phyloP scores from a whole-genome alignment of 1,140 invertebrate genomes.

The Bombus confusus region DNA sequence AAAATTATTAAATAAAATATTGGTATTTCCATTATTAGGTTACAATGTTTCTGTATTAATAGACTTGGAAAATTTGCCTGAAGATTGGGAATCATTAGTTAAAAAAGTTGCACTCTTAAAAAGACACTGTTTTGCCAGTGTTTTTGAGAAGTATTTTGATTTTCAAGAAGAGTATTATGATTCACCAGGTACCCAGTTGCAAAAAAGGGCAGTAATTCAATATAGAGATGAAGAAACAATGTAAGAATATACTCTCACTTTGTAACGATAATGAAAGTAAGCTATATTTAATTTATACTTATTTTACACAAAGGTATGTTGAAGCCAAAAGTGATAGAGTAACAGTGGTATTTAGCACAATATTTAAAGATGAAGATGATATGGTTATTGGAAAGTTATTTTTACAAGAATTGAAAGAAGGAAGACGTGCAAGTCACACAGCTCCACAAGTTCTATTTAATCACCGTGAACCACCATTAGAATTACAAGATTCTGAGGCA shows the following conservation, averaged over 20 bases:
- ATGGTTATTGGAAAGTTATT: slow-evolving; percentile 99
- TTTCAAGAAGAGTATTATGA: slow-evolving; percentile 99
- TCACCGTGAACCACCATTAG: slow-evolving; percentile 97
- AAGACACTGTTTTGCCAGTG: slow-evolving; percentile 99
- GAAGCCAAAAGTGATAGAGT: slow-evolving; percentile 99
- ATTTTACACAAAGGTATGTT: slow-evolving; percentile 90
- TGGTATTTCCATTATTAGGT: slow-evolving; percentile 82
- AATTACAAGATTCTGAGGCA: slow-evolving; percentile 96
- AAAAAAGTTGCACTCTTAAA: slow-evolving; percentile 97
- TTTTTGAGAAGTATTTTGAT: slow-evolving; percentile 99
- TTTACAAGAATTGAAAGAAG: slow-evolving; percentile 99
- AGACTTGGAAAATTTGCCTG: slow-evolving; percentile 96
- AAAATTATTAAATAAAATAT: slow-evolving; percentile 20
- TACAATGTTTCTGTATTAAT: slow-evolving; percentile 97
- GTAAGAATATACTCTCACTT: slow-evolving; percentile 85
- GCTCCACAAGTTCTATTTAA: slow-evolving; percentile 96
- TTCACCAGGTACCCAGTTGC: slow-evolving; percentile 95
- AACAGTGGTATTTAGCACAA: slow-evolving; percentile 99
- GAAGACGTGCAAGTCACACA: slow-evolving; percentile 97
- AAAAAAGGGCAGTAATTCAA: slow-evolving; percentile 98
- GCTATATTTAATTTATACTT: slow-evolving; percentile 5
- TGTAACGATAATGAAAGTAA: not conserved
- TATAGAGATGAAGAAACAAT: slow-evolving; percentile 99
- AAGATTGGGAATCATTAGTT: slow-evolving; percentile 93
- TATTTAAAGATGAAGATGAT: slow-evolving; percentile 99